A percentile compares a stretch with the other conserved stretches of the same genome.
phyloP scores from a whole-genome alignment of 2,797 vertebrate species.

The Capromys pilorides region DNA sequence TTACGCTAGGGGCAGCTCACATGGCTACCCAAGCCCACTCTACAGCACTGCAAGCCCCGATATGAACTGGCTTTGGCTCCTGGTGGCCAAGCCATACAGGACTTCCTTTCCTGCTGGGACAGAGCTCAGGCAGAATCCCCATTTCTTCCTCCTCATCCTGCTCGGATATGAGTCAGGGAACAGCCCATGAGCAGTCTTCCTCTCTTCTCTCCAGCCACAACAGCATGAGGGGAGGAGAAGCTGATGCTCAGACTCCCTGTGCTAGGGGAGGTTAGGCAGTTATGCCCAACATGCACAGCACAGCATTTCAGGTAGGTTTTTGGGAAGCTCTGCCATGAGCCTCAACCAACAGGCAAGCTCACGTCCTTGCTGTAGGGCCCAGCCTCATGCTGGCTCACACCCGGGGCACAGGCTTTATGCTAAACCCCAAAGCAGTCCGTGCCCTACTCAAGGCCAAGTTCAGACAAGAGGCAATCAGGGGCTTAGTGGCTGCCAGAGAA shows the following conservation, averaged over 20 bases:
- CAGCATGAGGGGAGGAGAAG: neutral
- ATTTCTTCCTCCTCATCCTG: slow-evolving; percentile 30
- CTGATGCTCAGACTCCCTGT: too few relatives aligned
- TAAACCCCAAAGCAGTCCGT: slow-evolving; percentile 63
- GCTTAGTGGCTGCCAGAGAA: slow-evolving; percentile 74
- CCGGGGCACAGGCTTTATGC: neutral
- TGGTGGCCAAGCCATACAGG: slow-evolving; percentile 69
- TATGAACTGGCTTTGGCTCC: neutral
- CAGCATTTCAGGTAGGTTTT: rapidly evolving
- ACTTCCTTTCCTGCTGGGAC: slow-evolving; percentile 84
- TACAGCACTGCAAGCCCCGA: neutral
- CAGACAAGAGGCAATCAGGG: slow-evolving; percentile 79
- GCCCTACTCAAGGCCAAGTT: slow-evolving; percentile 72
- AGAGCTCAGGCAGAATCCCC: slow-evolving; percentile 78
- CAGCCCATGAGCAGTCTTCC: slow-evolving; percentile 1
- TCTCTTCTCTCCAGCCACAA: neutral
- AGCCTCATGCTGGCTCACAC: neutral
- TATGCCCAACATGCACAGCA: rapidly evolving
- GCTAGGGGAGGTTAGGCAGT: neutral
- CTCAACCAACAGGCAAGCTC: neutral
- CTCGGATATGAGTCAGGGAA: slow-evolving; percentile 71
- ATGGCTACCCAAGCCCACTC: neutral
- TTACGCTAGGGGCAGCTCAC: neutral
- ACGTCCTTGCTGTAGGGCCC: neutral
- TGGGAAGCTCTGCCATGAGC: neutral